Conservation (phyloP, 2,888 invertebrate genomes). For the Apotomis capreana region DNA sequence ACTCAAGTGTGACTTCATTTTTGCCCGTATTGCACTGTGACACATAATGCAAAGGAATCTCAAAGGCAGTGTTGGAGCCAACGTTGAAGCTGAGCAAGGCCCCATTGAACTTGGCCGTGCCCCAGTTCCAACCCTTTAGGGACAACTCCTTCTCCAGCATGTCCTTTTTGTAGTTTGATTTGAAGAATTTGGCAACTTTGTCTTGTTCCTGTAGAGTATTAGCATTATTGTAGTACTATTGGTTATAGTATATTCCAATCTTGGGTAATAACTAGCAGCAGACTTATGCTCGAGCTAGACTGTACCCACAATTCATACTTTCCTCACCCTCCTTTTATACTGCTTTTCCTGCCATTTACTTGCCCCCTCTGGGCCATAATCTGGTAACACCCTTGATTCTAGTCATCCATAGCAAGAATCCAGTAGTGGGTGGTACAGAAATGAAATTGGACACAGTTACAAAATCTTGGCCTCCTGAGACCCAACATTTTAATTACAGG, state of each 20-base stretch:
- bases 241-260: neutral
- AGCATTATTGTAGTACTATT: neutral
- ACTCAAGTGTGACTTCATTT: slow-evolving; percentile 99
- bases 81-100: slow-evolving; percentile 93
- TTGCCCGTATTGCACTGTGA: slow-evolving; percentile 98
- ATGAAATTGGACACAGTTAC: too few relatives aligned
- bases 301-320: too few relatives aligned
- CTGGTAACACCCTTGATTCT: too few relatives aligned
- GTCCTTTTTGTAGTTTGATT: slow-evolving; percentile 90
- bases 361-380: too few relatives aligned
- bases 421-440: too few relatives aligned
- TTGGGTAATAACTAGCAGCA: too few relatives aligned
- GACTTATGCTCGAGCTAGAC: too few relatives aligned
- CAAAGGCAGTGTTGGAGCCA: slow-evolving; percentile 93
- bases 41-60: slow-evolving; percentile 97
- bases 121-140: slow-evolving; percentile 99
- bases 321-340: too few relatives aligned
- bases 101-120: slow-evolving; percentile 96
- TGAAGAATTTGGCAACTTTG: slow-evolving; percentile 95
- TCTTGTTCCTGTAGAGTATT: slow-evolving; percentile 90
- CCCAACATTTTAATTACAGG: too few relatives aligned
- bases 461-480: too few relatives aligned
- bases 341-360: too few relatives aligned
- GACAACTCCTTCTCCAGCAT: slow-evolving; percentile 96
- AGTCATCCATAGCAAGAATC: too few relatives aligned